phyloP scores from a whole-genome alignment of 2,113 vertebrate genomes.

The Rissa tridactyla region DNA sequence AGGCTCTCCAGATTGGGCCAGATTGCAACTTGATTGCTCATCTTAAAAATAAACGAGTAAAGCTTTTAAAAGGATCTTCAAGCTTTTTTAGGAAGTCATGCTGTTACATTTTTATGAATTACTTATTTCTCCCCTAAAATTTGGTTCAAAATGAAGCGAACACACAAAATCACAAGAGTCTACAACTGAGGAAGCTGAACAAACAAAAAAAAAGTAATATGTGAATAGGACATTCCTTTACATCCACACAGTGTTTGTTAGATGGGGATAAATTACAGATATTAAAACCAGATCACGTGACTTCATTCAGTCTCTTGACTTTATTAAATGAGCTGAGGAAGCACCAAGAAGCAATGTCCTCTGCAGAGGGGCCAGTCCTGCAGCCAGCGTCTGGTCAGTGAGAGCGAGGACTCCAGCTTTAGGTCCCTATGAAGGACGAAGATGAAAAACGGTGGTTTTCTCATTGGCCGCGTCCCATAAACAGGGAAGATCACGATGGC shows the following conservation, averaged over 20 bases:
- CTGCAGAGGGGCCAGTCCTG: not conserved
- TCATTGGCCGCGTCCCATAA: rapidly evolving
- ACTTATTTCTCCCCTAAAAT: not conserved
- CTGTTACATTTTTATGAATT: not conserved
- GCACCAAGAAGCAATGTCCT: not conserved
- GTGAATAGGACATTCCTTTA: not conserved
- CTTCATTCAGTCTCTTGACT: not conserved
- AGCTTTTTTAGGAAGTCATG: not conserved
- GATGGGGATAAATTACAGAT: not conserved
- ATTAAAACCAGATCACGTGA: rapidly evolving
- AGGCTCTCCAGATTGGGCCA: not conserved
- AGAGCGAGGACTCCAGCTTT: not conserved
- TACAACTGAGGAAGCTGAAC: not conserved
- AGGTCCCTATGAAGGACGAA: not conserved
- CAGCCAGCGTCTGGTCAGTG: not conserved
- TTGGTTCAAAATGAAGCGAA: not conserved
- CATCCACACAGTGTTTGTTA: not conserved
- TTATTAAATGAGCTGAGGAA: not conserved
- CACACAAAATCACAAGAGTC: not conserved
- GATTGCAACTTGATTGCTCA: not conserved
- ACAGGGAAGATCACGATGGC: rapidly evolving
- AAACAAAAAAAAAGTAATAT: not conserved
- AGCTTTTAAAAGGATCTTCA: not conserved
- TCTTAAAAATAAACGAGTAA: not conserved
- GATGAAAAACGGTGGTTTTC: not conserved